Conservation (phyloP, 1,140 invertebrate genomes). For the Drosophila parvula region DNA sequence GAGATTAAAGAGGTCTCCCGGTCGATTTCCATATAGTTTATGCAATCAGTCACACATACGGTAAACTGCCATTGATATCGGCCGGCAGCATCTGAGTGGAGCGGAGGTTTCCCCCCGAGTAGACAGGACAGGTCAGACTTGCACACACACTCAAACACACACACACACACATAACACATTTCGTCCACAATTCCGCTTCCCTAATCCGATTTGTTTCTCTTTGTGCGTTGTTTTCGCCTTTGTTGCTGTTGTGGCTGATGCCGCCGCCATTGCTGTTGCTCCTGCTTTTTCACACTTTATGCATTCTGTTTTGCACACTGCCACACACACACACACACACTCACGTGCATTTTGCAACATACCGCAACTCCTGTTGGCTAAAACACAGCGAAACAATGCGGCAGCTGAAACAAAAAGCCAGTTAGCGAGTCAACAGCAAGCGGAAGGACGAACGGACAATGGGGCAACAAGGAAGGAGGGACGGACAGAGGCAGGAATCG, state of each 20-base stretch:
- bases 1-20: conserved; percentile 24
- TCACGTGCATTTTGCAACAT: conserved; percentile 17
- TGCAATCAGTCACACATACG: conserved; percentile 51
- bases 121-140: conserved; percentile 8
- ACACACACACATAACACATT: conserved; percentile 45
- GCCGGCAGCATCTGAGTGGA: conserved; percentile 17
- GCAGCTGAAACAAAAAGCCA: conserved; percentile 37
- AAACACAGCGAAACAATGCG: conserved; percentile 19
- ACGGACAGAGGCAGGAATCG: conserved; percentile 27
- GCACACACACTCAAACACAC: too few relatives aligned
- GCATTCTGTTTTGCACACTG: conserved; percentile 54
- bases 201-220: conserved; percentile 74
- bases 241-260: conserved; percentile 36
- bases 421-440: conserved; percentile 36
- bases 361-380: conserved; percentile 9
- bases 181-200: conserved; percentile 59
- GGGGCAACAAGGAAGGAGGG: conserved; percentile 1
- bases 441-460: conserved; percentile 21
- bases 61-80: conserved; percentile 43
- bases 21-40: conserved; percentile 35
- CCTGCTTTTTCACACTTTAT: conserved; percentile 68
- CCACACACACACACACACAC: conserved; percentile 5
- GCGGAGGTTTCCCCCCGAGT: background rate
- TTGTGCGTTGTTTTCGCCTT: conserved; percentile 54
- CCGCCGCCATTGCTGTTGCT: conserved; percentile 30